Percentiles rank a stretch among this genome's conserved stretches.
phyloP scores from a whole-genome alignment of 2,797 vertebrate species.

The Leucoraja ocellata region DNA sequence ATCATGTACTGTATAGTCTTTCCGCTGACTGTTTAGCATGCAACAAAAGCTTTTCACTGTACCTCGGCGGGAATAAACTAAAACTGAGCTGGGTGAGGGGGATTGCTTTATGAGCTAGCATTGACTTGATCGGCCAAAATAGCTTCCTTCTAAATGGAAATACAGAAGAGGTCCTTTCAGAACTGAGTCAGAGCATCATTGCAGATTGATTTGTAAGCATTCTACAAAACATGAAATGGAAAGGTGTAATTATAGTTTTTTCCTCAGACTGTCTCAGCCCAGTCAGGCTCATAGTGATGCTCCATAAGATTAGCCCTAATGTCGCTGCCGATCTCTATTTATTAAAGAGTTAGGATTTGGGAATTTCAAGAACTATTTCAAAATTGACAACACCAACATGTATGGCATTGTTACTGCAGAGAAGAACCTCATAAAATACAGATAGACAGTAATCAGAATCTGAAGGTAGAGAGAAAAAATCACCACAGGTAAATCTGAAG shows the following conservation, averaged over 20 bases:
- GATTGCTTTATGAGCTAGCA: no score
- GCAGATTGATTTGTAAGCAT: background rate
- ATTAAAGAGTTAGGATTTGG: no score
- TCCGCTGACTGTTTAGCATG: no score
- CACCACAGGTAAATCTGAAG: background rate
- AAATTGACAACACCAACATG: background rate
- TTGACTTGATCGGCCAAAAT: no score
- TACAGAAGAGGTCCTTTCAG: no score
- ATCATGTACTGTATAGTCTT: no score
- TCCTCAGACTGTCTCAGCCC: background rate
- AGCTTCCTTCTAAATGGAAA: no score
- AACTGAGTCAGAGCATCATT: background rate
- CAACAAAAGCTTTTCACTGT: no score
- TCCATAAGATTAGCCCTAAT: background rate
- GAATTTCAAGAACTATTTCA: background rate
- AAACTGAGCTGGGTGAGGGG: no score
- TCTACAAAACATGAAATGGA: background rate
- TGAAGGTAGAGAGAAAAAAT: background rate
- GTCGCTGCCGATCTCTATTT: background rate
- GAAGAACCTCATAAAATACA: background rate
- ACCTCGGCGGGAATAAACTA: no score
- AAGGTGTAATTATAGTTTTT: background rate
- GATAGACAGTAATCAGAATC: background rate
- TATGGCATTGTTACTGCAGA: background rate
- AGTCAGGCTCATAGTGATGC: background rate